phyloP scores from a whole-genome alignment of 2,888 invertebrate genomes.

The Phrixothrix hirtus region DNA sequence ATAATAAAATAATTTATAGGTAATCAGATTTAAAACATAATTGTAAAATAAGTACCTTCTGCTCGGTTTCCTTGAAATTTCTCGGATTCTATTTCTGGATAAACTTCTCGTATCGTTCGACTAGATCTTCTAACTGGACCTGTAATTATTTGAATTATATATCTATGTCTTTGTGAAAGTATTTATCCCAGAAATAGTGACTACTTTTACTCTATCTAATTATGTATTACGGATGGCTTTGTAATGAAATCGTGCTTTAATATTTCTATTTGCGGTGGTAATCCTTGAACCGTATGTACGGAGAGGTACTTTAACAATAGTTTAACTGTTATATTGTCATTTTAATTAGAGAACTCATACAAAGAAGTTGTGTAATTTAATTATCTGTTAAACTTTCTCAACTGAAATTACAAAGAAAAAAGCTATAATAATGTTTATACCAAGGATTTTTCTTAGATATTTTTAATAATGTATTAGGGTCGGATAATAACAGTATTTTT shows the following conservation, averaged over 20 bases:
- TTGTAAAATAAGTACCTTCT: no score
- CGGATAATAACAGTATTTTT: background rate
- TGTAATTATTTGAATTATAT: conserved; percentile 33
- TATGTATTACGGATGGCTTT: background rate
- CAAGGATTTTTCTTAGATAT: conserved; percentile 16
- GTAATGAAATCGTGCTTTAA: background rate
- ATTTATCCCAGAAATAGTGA: background rate
- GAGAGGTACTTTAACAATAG: background rate
- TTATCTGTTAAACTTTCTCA: conserved; percentile 14
- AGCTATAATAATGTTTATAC: conserved; percentile 10
- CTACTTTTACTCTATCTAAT: conserved; percentile 8
- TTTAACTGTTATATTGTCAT: background rate
- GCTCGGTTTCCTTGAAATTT: conserved; percentile 48
- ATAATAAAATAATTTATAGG: no score
- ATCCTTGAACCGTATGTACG: conserved; percentile 5
- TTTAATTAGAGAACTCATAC: no score
- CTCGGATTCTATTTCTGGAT: conserved; percentile 54
- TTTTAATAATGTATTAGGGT: background rate
- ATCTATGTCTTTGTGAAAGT: conserved; percentile 13
- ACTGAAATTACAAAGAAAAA: conserved; percentile 16
- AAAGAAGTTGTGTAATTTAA: conserved; percentile 19
- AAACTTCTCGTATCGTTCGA: conserved; percentile 51
- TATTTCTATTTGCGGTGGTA: background rate
- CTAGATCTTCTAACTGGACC: conserved; percentile 46
- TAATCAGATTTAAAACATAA: no score